Conservation (phyloP, 2,888 invertebrate species). For the Myopa testacea region DNA sequence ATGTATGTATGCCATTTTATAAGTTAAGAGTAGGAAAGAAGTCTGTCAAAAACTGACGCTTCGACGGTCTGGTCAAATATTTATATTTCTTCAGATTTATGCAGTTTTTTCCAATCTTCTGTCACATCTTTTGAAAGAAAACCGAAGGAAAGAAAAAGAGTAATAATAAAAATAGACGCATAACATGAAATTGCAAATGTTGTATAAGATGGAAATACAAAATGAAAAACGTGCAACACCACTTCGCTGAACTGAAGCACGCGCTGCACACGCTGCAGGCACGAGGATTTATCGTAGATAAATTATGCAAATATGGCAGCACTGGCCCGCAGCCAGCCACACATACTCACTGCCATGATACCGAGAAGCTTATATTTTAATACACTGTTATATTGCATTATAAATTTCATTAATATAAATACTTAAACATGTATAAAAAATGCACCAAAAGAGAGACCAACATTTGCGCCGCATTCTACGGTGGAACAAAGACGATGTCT, state of each 20-base stretch:
- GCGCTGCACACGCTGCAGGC: constrained; percentile 17
- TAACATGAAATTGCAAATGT: constrained; percentile 1
- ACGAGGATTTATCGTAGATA: constrained; percentile 25
- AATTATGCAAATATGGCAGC: constrained; percentile 35
- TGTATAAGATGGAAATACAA: neutral
- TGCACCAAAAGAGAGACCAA: neutral
- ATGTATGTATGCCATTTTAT: no score
- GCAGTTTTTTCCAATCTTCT: neutral
- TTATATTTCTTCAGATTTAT: constrained; percentile 4
- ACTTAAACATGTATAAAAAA: constrained; percentile 13
- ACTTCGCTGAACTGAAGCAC: constrained; percentile 10
- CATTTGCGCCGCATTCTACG: constrained; percentile 2
- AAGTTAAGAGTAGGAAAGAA: neutral
- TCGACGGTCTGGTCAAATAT: neutral
- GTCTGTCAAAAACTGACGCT: neutral
- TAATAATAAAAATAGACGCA: neutral
- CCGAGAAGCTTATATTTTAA: neutral
- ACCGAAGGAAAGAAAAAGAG: neutral
- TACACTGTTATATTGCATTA: neutral
- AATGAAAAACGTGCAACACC: constrained; percentile 15
- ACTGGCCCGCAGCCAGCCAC: neutral
- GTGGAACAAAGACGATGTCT: constrained; percentile 1
- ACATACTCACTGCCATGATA: neutral
- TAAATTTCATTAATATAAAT: constrained; percentile 11
- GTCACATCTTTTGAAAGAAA: neutral